Evolutionary conservation across 2,888 invertebrate species (phyloP).

Genomic region (Mellilla xanthometata): DNA sequence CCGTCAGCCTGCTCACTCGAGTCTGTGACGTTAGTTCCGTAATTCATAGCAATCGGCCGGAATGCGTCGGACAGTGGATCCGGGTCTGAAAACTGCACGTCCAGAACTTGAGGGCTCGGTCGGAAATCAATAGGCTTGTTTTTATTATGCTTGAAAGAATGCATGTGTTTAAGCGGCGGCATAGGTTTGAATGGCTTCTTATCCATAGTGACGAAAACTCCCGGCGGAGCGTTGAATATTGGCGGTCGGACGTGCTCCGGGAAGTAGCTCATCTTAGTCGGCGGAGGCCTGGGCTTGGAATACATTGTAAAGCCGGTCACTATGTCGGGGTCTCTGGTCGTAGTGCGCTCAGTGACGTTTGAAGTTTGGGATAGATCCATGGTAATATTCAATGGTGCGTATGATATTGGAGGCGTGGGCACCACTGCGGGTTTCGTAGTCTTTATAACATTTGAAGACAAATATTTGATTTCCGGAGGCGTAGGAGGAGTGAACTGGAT

Average conservation of each 20-base stretch:
- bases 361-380: constrained; percentile 41
- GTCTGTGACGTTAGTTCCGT: constrained; percentile 39
- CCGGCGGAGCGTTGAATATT: constrained; percentile 72
- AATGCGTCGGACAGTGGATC: constrained; percentile 62
- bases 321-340: constrained; percentile 42
- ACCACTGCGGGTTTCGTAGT: constrained; percentile 60
- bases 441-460: constrained; percentile 50
- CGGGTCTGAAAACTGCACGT: constrained; percentile 55
- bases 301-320: constrained; percentile 46
- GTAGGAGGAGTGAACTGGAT: constrained; percentile 24
- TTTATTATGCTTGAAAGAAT: constrained; percentile 50
- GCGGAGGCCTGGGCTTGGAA: constrained; percentile 45
- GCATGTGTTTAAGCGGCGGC: constrained; percentile 67
- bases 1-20: constrained; percentile 34
- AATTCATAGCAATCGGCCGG: constrained; percentile 61
- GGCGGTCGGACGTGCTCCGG: constrained; percentile 68
- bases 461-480: constrained; percentile 46
- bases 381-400: constrained; percentile 37
- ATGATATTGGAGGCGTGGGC: constrained; percentile 48
- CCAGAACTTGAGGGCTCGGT: constrained; percentile 71
- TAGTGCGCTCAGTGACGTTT: constrained; percentile 46
- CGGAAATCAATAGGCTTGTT: constrained; percentile 59
- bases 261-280: constrained; percentile 57
- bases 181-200: constrained; percentile 76
- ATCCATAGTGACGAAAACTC: constrained; percentile 73